These are phyloP conservation scores for Suricata suricatta DNA, from an alignment of 2,113 vertebrate genomes.

Conservation along the genomic window DNA sequence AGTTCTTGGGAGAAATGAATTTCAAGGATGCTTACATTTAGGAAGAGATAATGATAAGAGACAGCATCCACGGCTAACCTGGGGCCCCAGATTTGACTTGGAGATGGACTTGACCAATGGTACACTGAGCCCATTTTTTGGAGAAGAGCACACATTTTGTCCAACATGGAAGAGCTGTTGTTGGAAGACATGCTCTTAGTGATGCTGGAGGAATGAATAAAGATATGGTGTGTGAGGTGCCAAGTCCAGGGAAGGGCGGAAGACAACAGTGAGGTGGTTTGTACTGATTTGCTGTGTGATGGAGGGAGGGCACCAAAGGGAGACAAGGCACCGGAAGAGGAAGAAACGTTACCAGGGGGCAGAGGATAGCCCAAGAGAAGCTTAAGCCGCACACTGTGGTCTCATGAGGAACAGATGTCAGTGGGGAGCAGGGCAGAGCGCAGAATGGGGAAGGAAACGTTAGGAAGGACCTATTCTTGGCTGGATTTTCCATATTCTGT, in stretches of 20 bases:
- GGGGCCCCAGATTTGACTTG: background rate
- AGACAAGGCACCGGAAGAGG: background rate
- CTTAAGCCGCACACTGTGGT: background rate
- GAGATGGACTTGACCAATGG: background rate
- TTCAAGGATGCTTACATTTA: background rate
- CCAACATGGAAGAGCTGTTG: background rate
- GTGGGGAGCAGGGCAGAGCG: background rate
- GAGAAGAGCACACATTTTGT: background rate
- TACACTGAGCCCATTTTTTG: background rate
- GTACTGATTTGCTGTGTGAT: background rate
- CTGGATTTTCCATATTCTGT: background rate
- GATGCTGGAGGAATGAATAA: background rate
- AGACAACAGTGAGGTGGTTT: background rate
- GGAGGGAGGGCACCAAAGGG: too few relatives aligned
- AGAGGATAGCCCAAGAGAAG: background rate
- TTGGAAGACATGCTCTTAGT: background rate
- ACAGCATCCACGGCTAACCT: background rate
- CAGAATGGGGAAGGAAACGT: background rate
- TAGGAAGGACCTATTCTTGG: background rate
- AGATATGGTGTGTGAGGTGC: background rate
- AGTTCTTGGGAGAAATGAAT: background rate
- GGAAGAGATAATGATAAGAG: background rate
- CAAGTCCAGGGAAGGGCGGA: background rate
- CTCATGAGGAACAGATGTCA: background rate
- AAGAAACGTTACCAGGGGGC: background rate